Conservation (phyloP, 2,113 vertebrate genomes). For the Solea senegalensis region DNA sequence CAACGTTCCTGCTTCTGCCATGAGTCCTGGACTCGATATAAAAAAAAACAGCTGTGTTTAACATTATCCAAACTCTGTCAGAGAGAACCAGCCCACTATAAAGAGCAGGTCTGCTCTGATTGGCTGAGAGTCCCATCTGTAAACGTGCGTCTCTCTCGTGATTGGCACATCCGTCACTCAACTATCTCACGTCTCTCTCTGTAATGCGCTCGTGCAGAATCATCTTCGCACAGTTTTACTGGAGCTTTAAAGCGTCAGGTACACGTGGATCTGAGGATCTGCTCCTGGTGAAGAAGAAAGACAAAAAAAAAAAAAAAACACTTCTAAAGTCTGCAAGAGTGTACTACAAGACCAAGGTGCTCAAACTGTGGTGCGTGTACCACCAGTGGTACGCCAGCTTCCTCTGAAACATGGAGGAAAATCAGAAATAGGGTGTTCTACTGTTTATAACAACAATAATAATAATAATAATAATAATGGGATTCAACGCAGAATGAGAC, state of each 20-base stretch:
- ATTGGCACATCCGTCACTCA: constrained; percentile 67
- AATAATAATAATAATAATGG: too few species aligned
- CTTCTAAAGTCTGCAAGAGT: too few species aligned
- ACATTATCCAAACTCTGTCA: constrained; percentile 65
- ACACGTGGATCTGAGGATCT: background rate
- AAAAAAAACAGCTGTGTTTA: constrained; percentile 73
- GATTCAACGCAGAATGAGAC: too few species aligned
- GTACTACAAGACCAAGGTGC: too few species aligned
- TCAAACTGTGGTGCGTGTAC: too few species aligned
- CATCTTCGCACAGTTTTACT: background rate
- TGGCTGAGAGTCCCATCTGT: constrained; percentile 56
- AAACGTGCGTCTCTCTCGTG: background rate
- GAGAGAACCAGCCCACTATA: constrained; percentile 39
- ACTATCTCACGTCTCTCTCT: constrained; percentile 52
- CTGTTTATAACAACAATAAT: too few species aligned
- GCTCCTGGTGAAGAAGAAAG: too few species aligned
- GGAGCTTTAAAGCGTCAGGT: constrained; percentile 51
- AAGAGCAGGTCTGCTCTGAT: constrained; percentile 36
- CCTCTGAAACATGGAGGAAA: too few species aligned
- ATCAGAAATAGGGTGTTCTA: too few species aligned
- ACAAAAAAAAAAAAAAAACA: too few species aligned
- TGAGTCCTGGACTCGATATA: constrained; percentile 43
- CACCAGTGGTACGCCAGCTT: too few species aligned
- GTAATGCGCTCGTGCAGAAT: constrained; percentile 57
- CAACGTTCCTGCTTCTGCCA: constrained; percentile 34